phyloP scores from a whole-genome alignment of 2,888 invertebrate species.

The Epicampocera succincta region DNA sequence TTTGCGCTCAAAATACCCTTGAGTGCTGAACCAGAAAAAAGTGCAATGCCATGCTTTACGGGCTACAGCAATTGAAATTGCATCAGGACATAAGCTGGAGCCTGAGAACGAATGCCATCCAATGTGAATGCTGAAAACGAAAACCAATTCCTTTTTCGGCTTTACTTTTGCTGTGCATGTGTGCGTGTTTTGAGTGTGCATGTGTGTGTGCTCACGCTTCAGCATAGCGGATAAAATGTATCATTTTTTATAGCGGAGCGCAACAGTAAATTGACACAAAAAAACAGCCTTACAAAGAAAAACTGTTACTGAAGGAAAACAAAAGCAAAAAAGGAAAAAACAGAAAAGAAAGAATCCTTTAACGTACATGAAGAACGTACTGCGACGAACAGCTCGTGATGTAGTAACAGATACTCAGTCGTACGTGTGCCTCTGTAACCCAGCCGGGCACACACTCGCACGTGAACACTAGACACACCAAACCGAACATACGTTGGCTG shows the following conservation, averaged over 20 bases:
- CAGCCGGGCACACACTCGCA: neutral
- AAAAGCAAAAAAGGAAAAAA: too few relatives aligned
- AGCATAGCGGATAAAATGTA: constrained; percentile 38
- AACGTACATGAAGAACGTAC: constrained; percentile 43
- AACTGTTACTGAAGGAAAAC: neutral
- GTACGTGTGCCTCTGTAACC: constrained; percentile 11
- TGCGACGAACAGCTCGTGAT: constrained; percentile 17
- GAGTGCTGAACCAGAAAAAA: constrained; percentile 65
- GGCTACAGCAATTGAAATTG: constrained; percentile 43
- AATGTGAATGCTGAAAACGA: neutral
- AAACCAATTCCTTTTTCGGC: constrained; percentile 3
- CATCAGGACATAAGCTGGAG: constrained; percentile 16
- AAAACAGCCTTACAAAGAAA: constrained; percentile 1
- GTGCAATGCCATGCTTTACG: constrained; percentile 61
- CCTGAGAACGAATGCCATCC: constrained; percentile 1
- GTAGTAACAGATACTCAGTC: constrained; percentile 13
- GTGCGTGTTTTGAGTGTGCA: too few relatives aligned
- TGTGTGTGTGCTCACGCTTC: constrained; percentile 1
- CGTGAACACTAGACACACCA: neutral
- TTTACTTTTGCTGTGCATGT: neutral
- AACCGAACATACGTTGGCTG: too few relatives aligned
- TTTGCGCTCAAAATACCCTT: constrained; percentile 59
- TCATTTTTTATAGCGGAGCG: constrained; percentile 17
- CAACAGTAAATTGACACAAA: constrained; percentile 8
- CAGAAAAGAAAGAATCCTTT: constrained; percentile 12